Evolutionary conservation across 2,113 vertebrate genomes (phyloP).

Genomic region (Xenus cinereus): DNA sequence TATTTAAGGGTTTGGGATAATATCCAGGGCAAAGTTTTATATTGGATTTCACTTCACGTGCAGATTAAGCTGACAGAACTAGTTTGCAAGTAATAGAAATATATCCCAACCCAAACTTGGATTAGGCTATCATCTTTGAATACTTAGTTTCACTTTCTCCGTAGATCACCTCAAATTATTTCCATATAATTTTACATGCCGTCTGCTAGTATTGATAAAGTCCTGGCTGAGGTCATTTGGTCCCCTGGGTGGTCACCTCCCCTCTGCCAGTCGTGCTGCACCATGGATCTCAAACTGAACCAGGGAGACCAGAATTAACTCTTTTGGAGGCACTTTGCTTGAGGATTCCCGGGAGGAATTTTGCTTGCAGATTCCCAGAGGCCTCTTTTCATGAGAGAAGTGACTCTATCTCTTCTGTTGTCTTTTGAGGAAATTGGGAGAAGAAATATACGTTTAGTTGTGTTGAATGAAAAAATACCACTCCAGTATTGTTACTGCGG

Average conservation of each 20-base stretch:
- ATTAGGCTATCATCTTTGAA: background rate
- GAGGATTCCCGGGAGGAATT: no score
- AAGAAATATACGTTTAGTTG: background rate
- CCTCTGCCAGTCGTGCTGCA: background rate
- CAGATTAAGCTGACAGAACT: background rate
- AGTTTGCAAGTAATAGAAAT: background rate
- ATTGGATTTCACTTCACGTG: background rate
- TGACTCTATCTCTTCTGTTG: background rate
- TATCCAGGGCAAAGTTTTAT: background rate
- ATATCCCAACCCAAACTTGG: background rate
- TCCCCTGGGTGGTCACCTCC: background rate
- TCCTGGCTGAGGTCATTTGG: background rate
- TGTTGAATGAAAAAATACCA: background rate
- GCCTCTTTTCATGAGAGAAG: background rate
- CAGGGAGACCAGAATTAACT: background rate
- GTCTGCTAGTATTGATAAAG: background rate
- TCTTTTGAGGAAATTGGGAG: background rate
- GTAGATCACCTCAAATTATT: background rate
- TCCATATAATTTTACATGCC: background rate
- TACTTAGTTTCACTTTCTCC: background rate
- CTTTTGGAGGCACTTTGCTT: background rate
- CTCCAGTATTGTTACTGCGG: background rate
- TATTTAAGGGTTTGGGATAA: background rate
- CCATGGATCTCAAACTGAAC: background rate
- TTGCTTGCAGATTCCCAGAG: background rate